Base-by-base conservation (phyloP, 2,888 invertebrate genomes). In the Leucozona laternaria region DNA sequence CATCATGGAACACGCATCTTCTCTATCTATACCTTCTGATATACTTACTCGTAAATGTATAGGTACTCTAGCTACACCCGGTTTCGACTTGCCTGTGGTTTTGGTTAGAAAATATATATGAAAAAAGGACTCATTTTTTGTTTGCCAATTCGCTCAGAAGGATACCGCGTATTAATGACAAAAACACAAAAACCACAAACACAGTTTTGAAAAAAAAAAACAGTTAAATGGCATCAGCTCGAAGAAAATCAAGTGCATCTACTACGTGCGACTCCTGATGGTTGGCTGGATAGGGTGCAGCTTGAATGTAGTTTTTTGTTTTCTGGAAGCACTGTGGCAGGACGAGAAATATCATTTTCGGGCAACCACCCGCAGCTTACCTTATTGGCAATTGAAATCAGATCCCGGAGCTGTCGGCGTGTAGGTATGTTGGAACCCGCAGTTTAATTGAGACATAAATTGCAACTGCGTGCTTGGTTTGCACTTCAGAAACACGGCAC, bases 131-230 rank as follows among this genome's bases (percentile, higher is more conserved):
- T n/a, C 40, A n/a, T 28, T 70, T 64, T 71, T 68, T 68, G 25
- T 62, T 40, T 75, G 45, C 64, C 71, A 79, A 71, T 75, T 79
- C 62, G 58, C 48, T 37, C 72, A 57, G 79, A 79, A 85, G 84
- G 84, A 85, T 80, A 71, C 31, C 76, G 72, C 66, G 76, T 80
- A 85, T 85, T 77, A 85, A 80, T 85, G 84, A 85, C 84, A 85
- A 85, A 85, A 85, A 85, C 84, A 85, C 60, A 80, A 66, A 66
- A 85, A 73, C 84, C 84, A 50, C 84, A 85, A 43, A 79, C 43
- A 25, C 71, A 79, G 64, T 76, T 68, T 7, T 43, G 45, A 48
- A 13, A 40, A 28, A 45, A 37, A 64, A 71, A 60, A 48, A 45
- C 1, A 43, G 8, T 2, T 20, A 48, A 66, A 66, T 11, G 45